A percentile compares a stretch with the other conserved stretches of the same genome.
phyloP scores from a whole-genome alignment of 2,113 vertebrate genomes.

The Setophaga coronata region DNA sequence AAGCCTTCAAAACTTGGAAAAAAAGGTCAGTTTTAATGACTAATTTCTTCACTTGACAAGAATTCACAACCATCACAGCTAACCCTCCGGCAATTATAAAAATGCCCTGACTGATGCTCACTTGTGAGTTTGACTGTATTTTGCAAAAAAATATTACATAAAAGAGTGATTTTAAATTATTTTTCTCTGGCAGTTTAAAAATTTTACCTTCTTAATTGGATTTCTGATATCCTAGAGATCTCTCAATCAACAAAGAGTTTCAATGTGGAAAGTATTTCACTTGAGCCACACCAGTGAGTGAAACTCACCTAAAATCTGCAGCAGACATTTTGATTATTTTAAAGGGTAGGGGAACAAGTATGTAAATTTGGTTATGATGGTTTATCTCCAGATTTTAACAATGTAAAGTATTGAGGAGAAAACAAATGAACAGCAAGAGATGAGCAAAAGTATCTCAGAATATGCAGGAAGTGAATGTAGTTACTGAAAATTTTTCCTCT shows the following conservation, averaged over 20 bases:
- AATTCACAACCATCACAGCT: background rate
- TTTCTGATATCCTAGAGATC: background rate
- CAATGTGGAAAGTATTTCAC: background rate
- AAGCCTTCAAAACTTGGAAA: background rate
- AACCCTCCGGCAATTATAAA: background rate
- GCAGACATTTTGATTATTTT: background rate
- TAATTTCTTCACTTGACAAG: conserved; percentile 19
- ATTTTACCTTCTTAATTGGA: background rate
- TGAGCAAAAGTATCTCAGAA: background rate
- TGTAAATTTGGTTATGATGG: background rate
- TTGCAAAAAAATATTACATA: background rate
- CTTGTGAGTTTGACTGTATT: background rate
- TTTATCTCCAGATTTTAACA: background rate
- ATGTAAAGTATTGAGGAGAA: background rate
- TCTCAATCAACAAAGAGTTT: background rate
- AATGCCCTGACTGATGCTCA: background rate
- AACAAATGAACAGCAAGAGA: background rate
- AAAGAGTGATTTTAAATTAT: background rate
- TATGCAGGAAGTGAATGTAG: background rate
- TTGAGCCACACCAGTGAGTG: background rate
- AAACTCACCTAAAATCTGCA: background rate
- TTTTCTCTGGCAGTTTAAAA: background rate
- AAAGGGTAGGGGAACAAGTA: background rate
- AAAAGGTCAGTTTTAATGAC: background rate
- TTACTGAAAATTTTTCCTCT: background rate